Percentiles rank a stretch among this genome's conserved stretches.
Evolutionary conservation across 2,888 invertebrate species (phyloP).

Genomic region (Baccha elongata): DNA sequence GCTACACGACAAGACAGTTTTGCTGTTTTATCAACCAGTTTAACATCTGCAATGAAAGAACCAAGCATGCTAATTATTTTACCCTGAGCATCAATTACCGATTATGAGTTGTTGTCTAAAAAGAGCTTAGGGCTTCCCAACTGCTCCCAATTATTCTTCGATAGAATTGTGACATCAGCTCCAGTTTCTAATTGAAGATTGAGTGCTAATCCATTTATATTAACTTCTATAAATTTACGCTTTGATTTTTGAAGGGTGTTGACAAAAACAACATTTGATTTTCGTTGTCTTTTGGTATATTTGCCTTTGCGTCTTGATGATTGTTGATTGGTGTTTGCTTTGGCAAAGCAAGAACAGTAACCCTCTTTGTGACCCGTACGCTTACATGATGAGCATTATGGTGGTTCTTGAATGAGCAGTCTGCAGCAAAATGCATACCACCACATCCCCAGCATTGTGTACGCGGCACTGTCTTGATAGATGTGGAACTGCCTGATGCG

Average conservation of each 20-base stretch:
- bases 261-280: conserved; percentile 18
- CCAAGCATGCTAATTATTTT: not conserved
- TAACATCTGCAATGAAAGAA: no score
- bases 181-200: conserved; percentile 49
- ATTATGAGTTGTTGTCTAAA: not conserved
- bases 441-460: conserved; percentile 41
- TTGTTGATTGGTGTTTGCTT: not conserved
- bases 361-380: conserved; percentile 82
- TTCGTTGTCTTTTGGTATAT: conserved; percentile 13
- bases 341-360: conserved; percentile 51
- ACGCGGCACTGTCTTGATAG: conserved; percentile 2
- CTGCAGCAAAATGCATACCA: conserved; percentile 26
- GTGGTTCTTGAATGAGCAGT: conserved; percentile 18
- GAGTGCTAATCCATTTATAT: conserved; percentile 32
- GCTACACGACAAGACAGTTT: no score
- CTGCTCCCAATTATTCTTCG: not conserved
- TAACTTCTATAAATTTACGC: conserved; percentile 24
- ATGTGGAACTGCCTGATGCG: no score
- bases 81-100: conserved; percentile 7
- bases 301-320: conserved; percentile 3
- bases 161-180: conserved; percentile 49
- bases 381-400: conserved; percentile 13
- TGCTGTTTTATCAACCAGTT: no score
- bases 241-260: conserved; percentile 3
- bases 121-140: not conserved